These are phyloP conservation scores for Meteorus colon DNA, from an alignment of 2,888 invertebrate species.

Conservation along the genomic window DNA sequence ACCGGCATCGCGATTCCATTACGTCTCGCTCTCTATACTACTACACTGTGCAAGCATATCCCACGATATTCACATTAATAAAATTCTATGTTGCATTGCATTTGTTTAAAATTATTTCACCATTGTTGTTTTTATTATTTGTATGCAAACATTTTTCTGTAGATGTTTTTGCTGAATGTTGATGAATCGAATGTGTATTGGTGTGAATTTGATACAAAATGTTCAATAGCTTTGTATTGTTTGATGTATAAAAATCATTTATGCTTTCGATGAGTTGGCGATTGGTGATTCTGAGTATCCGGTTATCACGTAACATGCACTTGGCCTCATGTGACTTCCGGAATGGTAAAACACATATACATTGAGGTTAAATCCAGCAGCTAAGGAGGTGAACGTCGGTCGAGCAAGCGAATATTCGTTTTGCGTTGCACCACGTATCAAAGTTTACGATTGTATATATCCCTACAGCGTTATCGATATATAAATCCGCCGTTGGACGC, in stretches of 20 bases:
- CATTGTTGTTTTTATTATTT: conserved; percentile 4
- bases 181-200: not conserved
- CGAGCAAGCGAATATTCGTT: not conserved
- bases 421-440: conserved; percentile 39
- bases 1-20: conserved; percentile 55
- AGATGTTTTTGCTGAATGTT: not conserved
- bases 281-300: not conserved
- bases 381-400: not conserved
- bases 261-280: conserved; percentile 15
- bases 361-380: conserved; percentile 32
- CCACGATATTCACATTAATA: conserved; percentile 25
- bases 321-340: conserved; percentile 52
- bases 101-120: conserved; percentile 8
- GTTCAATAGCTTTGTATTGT: not conserved
- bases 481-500: conserved; percentile 43
- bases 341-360: conserved; percentile 58
- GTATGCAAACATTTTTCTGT: not conserved
- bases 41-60: conserved; percentile 43
- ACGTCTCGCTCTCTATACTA: not conserved
- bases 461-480: conserved; percentile 40
- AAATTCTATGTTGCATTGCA: not conserved
- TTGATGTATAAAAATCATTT: conserved; percentile 18
- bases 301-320: not conserved
- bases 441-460: conserved; percentile 47
- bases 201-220: not conserved